Evolutionary conservation across 92 coral and sea anemone species (phyloP), one percentile per base, ranked within the genome.

Genomic region (Epizoanthus stellaris): DNA sequence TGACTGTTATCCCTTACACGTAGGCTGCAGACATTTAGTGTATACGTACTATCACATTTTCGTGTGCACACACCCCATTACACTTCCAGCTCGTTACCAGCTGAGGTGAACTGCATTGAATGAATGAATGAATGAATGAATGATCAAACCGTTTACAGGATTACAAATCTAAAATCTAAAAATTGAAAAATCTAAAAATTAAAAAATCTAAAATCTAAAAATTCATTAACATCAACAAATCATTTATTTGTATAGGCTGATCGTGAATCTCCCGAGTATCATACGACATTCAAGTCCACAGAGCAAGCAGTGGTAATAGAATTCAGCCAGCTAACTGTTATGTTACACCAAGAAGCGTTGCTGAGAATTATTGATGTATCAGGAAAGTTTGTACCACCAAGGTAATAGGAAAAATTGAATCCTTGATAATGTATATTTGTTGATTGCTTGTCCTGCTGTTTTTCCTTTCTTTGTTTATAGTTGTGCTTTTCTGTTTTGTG

Each of bases 331-430:
- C 85, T 96, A 58, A 89, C 85, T 58, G 95, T 96, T 6, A 73
- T 92, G 76, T 84, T 96, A 21, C 99, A 96, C 75, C 98, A 94
- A 54, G 99, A 96, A 82, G 98, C 98, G 13, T 75, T 96, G 83
- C 93, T 96, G 15, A 87, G 91, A 69, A 77, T 96, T 63, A 93
- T 96, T 84, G 98, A 94, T 34, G 88, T 96, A 17, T 88, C 98
- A 21, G 81, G 86, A 62, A 94, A 91, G 45, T 88, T 96, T 69
- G 47, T 96, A 1, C 99, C 99, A 15, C 88, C 94, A 45, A 91
- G 98, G 99, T 96, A 69, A 62, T 61, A 43, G 15, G 3, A 25
- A 8, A 17, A 1, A 58, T 17, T 38, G 23, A 17, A 2, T 20
- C 21, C 10, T 38, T 45, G 14, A 54, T 52, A 6, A 23, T n/a